phyloP scores from a whole-genome alignment of 92 coral and sea anemone genomes.

The Chrysogorgia sp. region DNA sequence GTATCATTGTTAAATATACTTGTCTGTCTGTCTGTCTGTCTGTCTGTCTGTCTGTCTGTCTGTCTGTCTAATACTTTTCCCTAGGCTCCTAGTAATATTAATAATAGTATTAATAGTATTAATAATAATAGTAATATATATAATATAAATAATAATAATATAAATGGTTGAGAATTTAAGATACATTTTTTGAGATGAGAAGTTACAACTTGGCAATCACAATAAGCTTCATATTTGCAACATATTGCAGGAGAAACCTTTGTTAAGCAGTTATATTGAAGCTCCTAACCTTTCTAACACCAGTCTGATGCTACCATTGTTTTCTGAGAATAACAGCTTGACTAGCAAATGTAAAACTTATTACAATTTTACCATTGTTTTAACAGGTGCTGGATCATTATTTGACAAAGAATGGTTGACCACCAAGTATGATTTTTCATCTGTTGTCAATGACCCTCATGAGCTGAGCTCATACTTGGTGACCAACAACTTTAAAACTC shows the following conservation, averaged over 20 bases:
- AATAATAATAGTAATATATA: too few species aligned
- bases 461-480: constrained; percentile 19
- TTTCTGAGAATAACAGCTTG: background rate
- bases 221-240: background rate
- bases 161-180: too few species aligned
- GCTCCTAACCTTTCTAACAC: background rate
- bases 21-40: too few species aligned
- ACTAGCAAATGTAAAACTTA: background rate
- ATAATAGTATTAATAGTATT: too few species aligned
- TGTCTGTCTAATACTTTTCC: too few species aligned
- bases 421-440: constrained; percentile 77
- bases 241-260: background rate
- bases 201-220: too few species aligned
- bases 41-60: too few species aligned
- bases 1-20: too few species aligned
- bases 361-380: background rate
- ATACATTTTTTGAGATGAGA: too few species aligned
- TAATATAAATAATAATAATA: too few species aligned
- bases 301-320: background rate
- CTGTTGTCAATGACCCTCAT: constrained; percentile 45
- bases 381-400: constrained; percentile 67
- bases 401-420: constrained; percentile 89
- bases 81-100: too few species aligned
- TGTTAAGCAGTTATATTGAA: background rate
- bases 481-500: constrained; percentile 8